Evolutionary conservation across 2,888 invertebrate species (phyloP), one percentile per base, ranked within the genome.

Genomic region (Drosophila eohydei): DNA sequence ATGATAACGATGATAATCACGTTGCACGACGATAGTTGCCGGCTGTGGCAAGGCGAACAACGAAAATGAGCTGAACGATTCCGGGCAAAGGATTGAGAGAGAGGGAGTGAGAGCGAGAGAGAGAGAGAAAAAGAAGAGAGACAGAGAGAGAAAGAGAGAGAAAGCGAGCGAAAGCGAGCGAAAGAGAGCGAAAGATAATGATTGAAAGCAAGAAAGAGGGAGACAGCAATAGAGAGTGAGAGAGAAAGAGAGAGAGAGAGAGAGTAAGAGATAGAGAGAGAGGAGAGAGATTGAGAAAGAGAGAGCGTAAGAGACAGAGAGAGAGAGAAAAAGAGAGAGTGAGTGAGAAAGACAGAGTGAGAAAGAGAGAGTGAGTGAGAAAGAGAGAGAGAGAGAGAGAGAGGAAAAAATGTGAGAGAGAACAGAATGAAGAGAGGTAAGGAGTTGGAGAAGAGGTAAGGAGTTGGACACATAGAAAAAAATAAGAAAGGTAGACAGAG

Each of bases 21-120:
- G 38, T 38, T 7, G 1, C n/a, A 21, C 34, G 14, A 65, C 41
- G 40, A 32, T 57, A 32, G 30, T 55, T 46, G 75, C 73, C 69
- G 70, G 57, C 36, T 69, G 11, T 40, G 16, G 16, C 28, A 54
- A 40, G 16, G n/a, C n/a, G 54, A 36, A 9, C 51, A 36, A 14
- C 36, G 36, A 4, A 21, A 51, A 51, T 21, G 16, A 50, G 16
- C 32, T 50, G 50, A 32, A 6, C 32, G 50, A 50, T 30, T 30
- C n/a, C 11, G 12, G 34, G 34, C 11, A 36, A 21, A 16, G n/a
- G 43, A 21, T 2, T n/a, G 41, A 3, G 14, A 12, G 14, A 40
- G 40, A 40, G 40, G 0, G 14, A 40, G n/a, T 0, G 2, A 0
- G 38, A 38, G 38, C 1, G 38, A 38, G 14, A 12, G 38, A 38